These are phyloP conservation scores for Siphamia tubifer DNA, from an alignment of 2,113 vertebrate genomes.

Conservation along the genomic window DNA sequence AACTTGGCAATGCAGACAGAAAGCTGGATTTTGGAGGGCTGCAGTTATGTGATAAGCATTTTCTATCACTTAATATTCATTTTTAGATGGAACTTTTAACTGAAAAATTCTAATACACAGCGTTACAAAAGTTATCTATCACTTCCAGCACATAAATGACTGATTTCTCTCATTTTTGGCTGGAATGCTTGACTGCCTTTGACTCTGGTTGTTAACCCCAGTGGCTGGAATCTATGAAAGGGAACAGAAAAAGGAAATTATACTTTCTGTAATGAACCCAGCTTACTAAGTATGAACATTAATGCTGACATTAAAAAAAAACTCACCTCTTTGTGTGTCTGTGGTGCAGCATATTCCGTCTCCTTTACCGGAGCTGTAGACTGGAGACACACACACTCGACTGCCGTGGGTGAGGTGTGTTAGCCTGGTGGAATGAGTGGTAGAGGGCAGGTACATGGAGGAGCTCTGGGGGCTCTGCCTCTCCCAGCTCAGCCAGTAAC, in stretches of 20 bases:
- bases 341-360: conserved; percentile 76
- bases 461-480: not conserved
- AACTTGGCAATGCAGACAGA: too few relatives aligned
- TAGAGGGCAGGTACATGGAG: conserved; percentile 56
- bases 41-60: not conserved
- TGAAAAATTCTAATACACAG: not conserved
- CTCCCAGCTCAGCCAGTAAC: conserved; percentile 82
- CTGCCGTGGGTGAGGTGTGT: conserved; percentile 51
- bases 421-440: conserved; percentile 65
- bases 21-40: too few relatives aligned
- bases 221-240: conserved; percentile 14
- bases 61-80: not conserved
- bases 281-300: not conserved
- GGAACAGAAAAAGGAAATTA: conserved; percentile 15
- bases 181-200: conserved; percentile 17
- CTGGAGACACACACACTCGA: conserved; percentile 80
- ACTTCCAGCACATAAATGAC: not conserved
- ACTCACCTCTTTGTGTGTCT: conserved; percentile 55
- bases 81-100: not conserved
- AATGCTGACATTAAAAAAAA: not conserved
- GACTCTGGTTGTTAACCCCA: conserved; percentile 19
- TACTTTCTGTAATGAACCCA: not conserved
- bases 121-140: not conserved
- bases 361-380: conserved; percentile 75
- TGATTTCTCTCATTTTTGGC: not conserved